Base-by-base conservation (phyloP, 2,797 vertebrate genomes). In the Aldrovandia affinis region DNA sequence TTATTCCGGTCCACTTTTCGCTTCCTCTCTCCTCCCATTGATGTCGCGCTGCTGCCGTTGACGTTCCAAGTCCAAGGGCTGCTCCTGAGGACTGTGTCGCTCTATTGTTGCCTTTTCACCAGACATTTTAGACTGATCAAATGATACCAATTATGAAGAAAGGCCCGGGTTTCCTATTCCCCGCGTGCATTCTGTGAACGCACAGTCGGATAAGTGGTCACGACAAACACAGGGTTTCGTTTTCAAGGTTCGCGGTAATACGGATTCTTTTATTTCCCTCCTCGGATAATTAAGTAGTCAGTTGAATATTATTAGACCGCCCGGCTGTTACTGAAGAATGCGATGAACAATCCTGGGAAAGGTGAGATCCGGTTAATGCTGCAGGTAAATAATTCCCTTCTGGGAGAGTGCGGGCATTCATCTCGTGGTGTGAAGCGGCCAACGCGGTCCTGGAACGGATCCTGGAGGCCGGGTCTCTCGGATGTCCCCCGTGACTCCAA, bases 1-100 rank as follows among this genome's bases (percentile, higher is more conserved):
- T 63, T 78, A 78, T 63, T 77, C 70, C 28, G 63, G 73, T 33
- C 59, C 59, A 79, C 47, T 70, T 61, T 78, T 50, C 59, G 14
- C 82, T 77, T 85, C 57, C 65, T 42, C 14, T 25, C 20, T 75
- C 61, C 55, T 61, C 36, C 78, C 78, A 79, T 85, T 22, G 28
- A 78, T n/a, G 44, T 12, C 12, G 75, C 22, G n/a, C 42, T 78
- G 75, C 44, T 14, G 44, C n/a, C 39, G 3, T 15, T 30, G 47
- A 33, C 77, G 54, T 54, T 54, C 8, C 20, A 10, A 75, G 39
- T n/a, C 42, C 70, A 25, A 44, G 33, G 68, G 14, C 68, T 22
- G 68, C 33, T 39, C 4, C 68, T 39, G 28, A 15, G 0, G 68
- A 9, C 15, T 42, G 28, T 6, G 4, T 12, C 18, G 18, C 6